These are phyloP conservation scores for Panthera tigris DNA, from an alignment of 2,113 vertebrate species.

Conservation along the genomic window DNA sequence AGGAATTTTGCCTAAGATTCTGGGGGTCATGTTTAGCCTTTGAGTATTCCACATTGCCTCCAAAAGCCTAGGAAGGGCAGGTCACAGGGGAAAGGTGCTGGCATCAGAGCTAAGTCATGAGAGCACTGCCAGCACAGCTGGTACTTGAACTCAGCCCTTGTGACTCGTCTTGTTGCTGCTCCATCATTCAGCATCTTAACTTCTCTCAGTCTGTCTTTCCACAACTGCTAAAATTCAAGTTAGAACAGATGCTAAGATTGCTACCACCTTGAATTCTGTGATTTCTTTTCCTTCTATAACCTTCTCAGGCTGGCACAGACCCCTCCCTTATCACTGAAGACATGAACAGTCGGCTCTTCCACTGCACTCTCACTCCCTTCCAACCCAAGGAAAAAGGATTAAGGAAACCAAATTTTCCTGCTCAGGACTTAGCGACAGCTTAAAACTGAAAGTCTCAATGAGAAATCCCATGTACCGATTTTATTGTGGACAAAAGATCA, in stretches of 20 bases:
- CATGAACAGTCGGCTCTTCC: not conserved
- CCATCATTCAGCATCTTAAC: not conserved
- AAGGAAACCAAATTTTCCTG: conserved; percentile 14
- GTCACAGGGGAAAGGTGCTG: not conserved
- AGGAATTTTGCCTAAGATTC: not conserved
- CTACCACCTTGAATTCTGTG: not conserved
- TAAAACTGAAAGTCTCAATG: conserved; percentile 41
- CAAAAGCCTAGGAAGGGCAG: not conserved
- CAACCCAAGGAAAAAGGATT: not conserved
- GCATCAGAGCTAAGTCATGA: not conserved
- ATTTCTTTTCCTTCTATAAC: not conserved
- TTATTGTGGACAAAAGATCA: conserved; percentile 48
- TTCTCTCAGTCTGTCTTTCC: not conserved
- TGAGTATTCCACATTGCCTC: not conserved
- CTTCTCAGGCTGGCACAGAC: not conserved
- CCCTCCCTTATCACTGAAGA: not conserved
- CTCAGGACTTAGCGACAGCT: conserved; percentile 11
- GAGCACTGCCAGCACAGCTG: not conserved
- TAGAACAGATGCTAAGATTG: not conserved
- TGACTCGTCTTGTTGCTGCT: not conserved
- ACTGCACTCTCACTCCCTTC: not conserved
- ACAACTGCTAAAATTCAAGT: not conserved
- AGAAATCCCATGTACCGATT: conserved; percentile 41
- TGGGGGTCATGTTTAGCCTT: not conserved
- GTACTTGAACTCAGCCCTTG: not conserved